A percentile compares a stretch with the other conserved stretches of the same genome.
These are phyloP conservation scores for Trachops cirrhosus DNA, from an alignment of 2,797 vertebrate species.

Conservation along the genomic window DNA sequence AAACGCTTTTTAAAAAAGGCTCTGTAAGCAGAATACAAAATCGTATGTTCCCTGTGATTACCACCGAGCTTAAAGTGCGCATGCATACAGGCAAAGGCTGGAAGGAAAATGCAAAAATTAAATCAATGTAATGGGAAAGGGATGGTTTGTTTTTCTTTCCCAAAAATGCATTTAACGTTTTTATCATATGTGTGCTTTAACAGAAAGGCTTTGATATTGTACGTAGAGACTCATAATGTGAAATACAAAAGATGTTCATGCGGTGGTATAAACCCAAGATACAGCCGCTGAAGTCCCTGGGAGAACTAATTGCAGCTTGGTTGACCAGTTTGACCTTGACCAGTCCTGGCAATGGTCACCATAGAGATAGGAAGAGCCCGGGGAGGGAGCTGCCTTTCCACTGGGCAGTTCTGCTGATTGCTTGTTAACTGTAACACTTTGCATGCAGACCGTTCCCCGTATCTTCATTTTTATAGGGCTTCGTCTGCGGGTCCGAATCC, in stretches of 20 bases:
- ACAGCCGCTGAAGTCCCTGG: background rate
- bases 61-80: background rate
- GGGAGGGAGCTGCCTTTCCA: background rate
- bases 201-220: background rate
- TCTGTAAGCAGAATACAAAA: slow-evolving; percentile 35
- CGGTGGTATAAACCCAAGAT: background rate
- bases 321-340: slow-evolving; percentile 49
- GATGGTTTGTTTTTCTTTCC: background rate
- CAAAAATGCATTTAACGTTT: background rate
- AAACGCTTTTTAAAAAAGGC: background rate
- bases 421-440: background rate
- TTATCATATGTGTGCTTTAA: background rate
- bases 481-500: background rate
- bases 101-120: background rate
- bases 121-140: background rate
- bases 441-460: background rate
- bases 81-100: background rate
- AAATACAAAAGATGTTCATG: background rate
- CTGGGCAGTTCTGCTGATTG: background rate
- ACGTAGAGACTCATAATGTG: background rate
- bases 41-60: background rate
- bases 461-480: background rate
- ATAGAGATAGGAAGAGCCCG: slow-evolving; percentile 12
- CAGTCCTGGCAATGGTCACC: background rate
- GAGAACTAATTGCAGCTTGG: background rate